Evolutionary conservation across 1,140 invertebrate species (phyloP).

Genomic region (Sycobia sp.): DNA sequence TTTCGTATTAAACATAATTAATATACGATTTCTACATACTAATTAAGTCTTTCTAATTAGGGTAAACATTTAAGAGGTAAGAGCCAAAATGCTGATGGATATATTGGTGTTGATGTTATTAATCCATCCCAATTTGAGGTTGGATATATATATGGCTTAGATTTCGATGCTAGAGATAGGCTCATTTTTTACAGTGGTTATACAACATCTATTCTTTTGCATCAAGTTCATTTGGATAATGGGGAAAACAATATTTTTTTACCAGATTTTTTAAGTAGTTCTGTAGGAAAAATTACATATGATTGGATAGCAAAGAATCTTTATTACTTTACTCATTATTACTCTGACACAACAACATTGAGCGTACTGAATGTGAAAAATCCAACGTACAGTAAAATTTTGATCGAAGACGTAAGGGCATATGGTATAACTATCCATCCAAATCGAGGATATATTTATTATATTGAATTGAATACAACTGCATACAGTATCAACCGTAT

Average conservation of each 20-base stretch:
- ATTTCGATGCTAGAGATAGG: background rate
- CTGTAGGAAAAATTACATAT: background rate
- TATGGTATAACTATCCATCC: constrained; percentile 4
- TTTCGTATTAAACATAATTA: no score
- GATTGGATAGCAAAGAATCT: constrained; percentile 22
- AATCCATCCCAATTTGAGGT: background rate
- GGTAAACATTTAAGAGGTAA: no score
- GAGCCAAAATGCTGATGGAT: no score
- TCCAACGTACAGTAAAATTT: constrained; percentile 12
- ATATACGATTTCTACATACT: no score
- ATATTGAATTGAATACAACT: background rate
- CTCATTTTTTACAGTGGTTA: background rate
- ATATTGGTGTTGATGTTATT: constrained; percentile 2
- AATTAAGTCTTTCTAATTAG: no score
- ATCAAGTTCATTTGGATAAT: background rate
- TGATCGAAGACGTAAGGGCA: background rate
- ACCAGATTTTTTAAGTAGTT: constrained; percentile 5
- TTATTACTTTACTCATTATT: constrained; percentile 20
- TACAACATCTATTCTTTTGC: background rate
- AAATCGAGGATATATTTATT: constrained; percentile 12
- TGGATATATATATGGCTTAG: background rate
- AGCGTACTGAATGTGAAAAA: constrained; percentile 8
- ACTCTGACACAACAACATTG: background rate
- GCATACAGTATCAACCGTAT: background rate
- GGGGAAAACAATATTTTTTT: background rate